Percentiles rank a stretch among this genome's conserved stretches.
phyloP scores from a whole-genome alignment of 1,140 invertebrate genomes.

The Eumaeus atala region DNA sequence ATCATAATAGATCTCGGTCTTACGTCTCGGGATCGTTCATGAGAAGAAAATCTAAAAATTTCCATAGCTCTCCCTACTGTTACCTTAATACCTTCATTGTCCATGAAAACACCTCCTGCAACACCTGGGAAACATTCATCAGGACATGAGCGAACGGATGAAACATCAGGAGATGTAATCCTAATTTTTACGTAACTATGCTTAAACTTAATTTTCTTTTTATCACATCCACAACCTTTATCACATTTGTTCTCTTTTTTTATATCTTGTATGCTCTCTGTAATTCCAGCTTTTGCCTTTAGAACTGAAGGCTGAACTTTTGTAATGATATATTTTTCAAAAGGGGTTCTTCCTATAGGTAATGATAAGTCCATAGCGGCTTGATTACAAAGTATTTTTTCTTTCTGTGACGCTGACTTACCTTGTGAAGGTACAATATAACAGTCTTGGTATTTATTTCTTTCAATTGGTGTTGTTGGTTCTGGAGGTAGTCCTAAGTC shows the following conservation, averaged over 20 bases:
- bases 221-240: conserved; percentile 49
- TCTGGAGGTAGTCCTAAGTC: conserved; percentile 20
- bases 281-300: conserved; percentile 31
- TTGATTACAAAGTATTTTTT: conserved; percentile 17
- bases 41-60: conserved; percentile 24
- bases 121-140: conserved; percentile 48
- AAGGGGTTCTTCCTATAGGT: conserved; percentile 24
- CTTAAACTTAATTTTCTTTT: conserved; percentile 58
- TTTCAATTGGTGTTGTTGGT: conserved; percentile 4
- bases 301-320: no score
- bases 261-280: conserved; percentile 42
- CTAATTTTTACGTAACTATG: conserved; percentile 55
- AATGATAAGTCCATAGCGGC: conserved; percentile 23
- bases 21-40: conserved; percentile 1
- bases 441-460: conserved; percentile 16
- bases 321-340: conserved; percentile 26
- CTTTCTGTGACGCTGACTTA: no score
- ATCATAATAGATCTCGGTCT: background rate
- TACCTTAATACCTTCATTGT: conserved; percentile 54
- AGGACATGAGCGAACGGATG: conserved; percentile 45
- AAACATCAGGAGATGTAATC: conserved; percentile 56
- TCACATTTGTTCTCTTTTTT: conserved; percentile 48
- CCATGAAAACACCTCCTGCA: conserved; percentile 44
- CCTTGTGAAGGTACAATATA: no score
- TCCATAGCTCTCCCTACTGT: conserved; percentile 43